A percentile compares a stretch with the other conserved stretches of the same genome.
These are phyloP conservation scores for Pteropus alecto DNA, from an alignment of 2,113 vertebrate genomes.

Conservation along the genomic window DNA sequence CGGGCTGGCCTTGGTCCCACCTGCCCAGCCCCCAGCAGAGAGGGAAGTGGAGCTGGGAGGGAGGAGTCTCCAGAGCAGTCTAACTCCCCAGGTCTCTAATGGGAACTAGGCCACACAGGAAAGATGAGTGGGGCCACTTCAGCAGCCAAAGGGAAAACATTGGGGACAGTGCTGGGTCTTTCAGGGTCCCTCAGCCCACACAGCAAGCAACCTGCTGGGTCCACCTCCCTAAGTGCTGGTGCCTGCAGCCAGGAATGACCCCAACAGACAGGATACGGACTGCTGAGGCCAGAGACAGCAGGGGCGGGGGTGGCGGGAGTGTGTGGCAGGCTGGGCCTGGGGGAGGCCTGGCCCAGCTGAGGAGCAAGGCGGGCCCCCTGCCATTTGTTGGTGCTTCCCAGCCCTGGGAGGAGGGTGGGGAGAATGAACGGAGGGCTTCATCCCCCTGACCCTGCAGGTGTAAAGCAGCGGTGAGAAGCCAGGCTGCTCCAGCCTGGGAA, in stretches of 20 bases:
- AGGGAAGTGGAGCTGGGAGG: not conserved
- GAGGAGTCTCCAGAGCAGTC: not conserved
- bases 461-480: slow-evolving; percentile 21
- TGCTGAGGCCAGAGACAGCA: not conserved
- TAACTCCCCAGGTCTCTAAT: not conserved
- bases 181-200: not conserved
- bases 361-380: not conserved
- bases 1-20: not conserved
- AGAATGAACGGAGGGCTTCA: slow-evolving; percentile 3
- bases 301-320: too few species aligned
- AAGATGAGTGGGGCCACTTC: not conserved
- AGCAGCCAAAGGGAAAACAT: not conserved
- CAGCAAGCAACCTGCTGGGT: not conserved
- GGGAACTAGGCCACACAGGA: not conserved
- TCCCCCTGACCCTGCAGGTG: slow-evolving; percentile 12
- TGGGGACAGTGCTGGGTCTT: not conserved
- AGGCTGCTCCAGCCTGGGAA: slow-evolving; percentile 7
- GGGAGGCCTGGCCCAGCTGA: not conserved
- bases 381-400: not conserved
- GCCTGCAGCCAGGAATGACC: rapidly evolving
- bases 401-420: not conserved
- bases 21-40: not conserved
- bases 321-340: not conserved
- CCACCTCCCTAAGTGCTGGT: not conserved
- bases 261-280: rapidly evolving